A percentile compares a stretch with the other conserved stretches of the same genome.
phyloP scores from a whole-genome alignment of 1,140 invertebrate genomes.

The Oreohelix idahoensis region DNA sequence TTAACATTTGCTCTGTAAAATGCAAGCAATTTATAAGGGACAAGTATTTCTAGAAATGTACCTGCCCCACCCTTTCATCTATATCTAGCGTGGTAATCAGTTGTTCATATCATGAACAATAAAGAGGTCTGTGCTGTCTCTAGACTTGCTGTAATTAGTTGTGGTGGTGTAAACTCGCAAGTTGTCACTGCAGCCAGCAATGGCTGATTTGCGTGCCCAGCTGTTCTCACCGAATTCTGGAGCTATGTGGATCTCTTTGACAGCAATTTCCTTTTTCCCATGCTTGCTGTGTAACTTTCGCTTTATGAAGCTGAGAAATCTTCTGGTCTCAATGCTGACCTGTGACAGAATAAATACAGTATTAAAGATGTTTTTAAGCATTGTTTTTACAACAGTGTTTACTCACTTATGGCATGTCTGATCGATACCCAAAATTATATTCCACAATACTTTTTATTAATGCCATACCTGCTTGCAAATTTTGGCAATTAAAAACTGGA shows the following conservation, averaged over 20 bases:
- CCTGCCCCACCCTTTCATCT: no score
- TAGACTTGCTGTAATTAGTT: neutral
- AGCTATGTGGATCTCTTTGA: constrained; percentile 24
- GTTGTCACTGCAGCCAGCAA: neutral
- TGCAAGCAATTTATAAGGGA: no score
- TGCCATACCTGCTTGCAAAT: no score
- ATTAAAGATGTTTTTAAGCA: no score
- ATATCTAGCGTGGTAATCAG: constrained; percentile 26
- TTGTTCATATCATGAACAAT: constrained; percentile 32
- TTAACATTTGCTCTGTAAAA: no score
- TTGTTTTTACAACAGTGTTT: no score
- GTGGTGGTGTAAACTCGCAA: neutral
- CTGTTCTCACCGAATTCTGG: constrained; percentile 3
- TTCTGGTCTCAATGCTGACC: neutral
- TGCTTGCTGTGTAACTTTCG: neutral
- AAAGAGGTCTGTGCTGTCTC: neutral
- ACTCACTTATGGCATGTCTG: no score
- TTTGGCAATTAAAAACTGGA: no score
- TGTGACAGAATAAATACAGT: no score
- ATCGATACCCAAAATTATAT: no score
- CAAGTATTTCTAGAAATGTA: no score
- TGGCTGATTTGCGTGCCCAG: constrained; percentile 1
- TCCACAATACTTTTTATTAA: no score
- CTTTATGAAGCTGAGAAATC: constrained; percentile 8
- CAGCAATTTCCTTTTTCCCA: neutral